Percentiles rank a stretch among this genome's conserved stretches.
phyloP scores from a whole-genome alignment of 64 coral and sea anemone genomes.

The Actinia equina region DNA sequence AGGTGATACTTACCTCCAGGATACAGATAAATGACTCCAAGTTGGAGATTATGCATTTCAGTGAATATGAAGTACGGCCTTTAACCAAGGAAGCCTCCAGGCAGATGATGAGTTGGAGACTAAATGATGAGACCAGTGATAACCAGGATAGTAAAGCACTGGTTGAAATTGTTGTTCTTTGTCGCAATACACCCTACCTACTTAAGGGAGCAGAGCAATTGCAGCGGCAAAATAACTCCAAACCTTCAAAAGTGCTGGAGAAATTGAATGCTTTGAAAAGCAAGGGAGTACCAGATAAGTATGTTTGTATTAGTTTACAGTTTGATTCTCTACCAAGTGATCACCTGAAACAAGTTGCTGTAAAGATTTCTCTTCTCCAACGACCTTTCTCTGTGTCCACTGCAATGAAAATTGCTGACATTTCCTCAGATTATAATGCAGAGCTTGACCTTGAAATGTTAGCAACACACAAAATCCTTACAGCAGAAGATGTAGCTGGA shows the following conservation, averaged over 20 bases:
- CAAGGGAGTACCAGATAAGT: background rate
- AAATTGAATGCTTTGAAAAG: background rate
- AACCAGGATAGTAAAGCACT: background rate
- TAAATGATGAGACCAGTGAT: background rate
- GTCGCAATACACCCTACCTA: constrained; percentile 17
- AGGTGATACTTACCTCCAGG: constrained; percentile 35
- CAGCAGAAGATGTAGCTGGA: constrained; percentile 12
- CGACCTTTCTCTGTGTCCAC: constrained; percentile 18
- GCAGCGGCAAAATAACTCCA: background rate
- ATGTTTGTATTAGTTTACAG: background rate
- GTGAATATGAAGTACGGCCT: background rate
- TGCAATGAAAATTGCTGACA: constrained; percentile 19
- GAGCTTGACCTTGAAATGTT: constrained; percentile 21
- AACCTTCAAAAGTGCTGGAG: constrained; percentile 1
- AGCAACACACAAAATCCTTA: constrained; percentile 1
- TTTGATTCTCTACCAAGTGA: constrained; percentile 4
- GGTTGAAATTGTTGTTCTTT: constrained; percentile 2
- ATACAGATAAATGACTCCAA: background rate
- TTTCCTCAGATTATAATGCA: constrained; percentile 6
- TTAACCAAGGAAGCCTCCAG: background rate
- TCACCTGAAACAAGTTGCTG: background rate
- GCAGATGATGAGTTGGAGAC: background rate
- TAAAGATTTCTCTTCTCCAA: constrained; percentile 35
- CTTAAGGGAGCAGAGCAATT: constrained; percentile 1
- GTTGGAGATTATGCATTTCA: background rate